phyloP scores from a whole-genome alignment of 2,113 vertebrate genomes.

The Rhinogobius similis region DNA sequence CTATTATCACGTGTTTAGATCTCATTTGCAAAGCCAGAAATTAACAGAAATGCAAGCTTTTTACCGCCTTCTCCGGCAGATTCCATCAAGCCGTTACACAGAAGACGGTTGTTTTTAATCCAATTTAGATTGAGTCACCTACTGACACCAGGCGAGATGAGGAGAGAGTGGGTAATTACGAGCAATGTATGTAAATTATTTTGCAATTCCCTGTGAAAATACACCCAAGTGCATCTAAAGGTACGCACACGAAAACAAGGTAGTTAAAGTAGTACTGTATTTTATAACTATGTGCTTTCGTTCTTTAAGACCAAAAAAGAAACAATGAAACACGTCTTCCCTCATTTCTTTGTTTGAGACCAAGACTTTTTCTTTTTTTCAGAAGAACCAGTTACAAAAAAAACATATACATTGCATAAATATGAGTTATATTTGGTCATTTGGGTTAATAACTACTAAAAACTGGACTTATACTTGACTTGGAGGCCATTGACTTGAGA shows the following conservation, averaged over 20 bases:
- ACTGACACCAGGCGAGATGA: conserved; percentile 25
- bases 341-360: no score
- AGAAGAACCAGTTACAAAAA: no score
- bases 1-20: conserved; percentile 34
- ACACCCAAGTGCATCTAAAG: background rate
- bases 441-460: no score
- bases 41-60: background rate
- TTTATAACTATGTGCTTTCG: background rate
- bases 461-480: no score
- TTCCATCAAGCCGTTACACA: conserved; percentile 14
- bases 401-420: no score
- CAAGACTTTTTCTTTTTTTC: no score
- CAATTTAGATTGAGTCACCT: conserved; percentile 34
- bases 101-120: conserved; percentile 22
- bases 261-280: background rate
- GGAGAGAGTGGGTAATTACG: conserved; percentile 50
- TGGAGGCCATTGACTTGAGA: no score
- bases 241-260: background rate
- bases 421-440: no score
- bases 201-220: background rate
- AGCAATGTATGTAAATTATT: conserved; percentile 6
- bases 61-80: background rate
- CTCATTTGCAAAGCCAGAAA: conserved; percentile 20
- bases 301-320: no score
- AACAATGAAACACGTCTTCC: no score